Evolutionary conservation across 2,113 vertebrate species (phyloP), one percentile per base, ranked within the genome.

Genomic region (Scortum barcoo): DNA sequence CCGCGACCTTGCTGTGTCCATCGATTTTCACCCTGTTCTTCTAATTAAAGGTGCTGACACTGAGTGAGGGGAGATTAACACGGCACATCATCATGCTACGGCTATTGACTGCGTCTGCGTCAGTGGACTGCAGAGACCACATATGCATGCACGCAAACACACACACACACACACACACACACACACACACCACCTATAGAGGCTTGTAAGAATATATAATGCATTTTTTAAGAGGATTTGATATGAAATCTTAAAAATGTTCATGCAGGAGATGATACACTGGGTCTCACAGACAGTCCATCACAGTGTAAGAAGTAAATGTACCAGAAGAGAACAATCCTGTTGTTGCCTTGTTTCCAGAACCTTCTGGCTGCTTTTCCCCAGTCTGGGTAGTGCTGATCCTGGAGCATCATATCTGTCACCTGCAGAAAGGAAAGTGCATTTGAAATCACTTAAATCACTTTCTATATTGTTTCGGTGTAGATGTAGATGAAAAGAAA

Each of bases 361-460:
- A 99, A 98, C 76, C 95, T 95, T 93, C 98, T 95, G 46, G 97
- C 96, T 7, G 97, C 95, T 86, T 96, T 97, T 44, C 97, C 98
- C 98, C 98, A 99, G 20, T 97, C 96, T 79, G 98, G 98, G 67
- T 99, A 99, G 24, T 96, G 95, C 46, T 97, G 95, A 87, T 99
- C 98, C 90, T 99, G 98, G 72, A 99, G 97, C 98, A 99, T 99
- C 98, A 99, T 99, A 76, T 99, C 98, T 11, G 98, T 99, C 85
- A 99, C 98, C 98, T 99, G 80, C 7, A 89, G 44, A 71, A 68
- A 76, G 2, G 2, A 62, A 81, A 72, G 44, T 16, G n/a, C 5
- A 78, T 13, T 17, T 10, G 5, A 60, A 65, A 65, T 38, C 0
- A 38, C 20, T 51, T 36, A 36, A 36, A 36, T 36, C 6, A 36